These are phyloP conservation scores for Tonatia bakeri DNA, from an alignment of 2,113 vertebrate species.

Conservation along the genomic window DNA sequence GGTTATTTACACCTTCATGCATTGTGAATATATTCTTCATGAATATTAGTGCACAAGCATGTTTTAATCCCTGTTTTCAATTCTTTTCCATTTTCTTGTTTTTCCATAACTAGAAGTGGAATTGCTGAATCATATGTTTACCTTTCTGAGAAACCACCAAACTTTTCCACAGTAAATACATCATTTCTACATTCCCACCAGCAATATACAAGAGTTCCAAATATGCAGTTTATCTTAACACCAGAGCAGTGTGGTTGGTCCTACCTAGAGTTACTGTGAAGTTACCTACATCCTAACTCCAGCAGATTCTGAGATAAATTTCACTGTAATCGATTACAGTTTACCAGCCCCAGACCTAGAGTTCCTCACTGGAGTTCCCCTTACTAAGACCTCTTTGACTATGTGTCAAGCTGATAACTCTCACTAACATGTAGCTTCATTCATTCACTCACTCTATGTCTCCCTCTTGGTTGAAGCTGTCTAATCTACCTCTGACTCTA, in stretches of 20 bases:
- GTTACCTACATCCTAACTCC: not conserved
- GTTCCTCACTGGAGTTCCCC: not conserved
- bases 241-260: not conserved
- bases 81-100: not conserved
- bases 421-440: not conserved
- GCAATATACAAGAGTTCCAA: not conserved
- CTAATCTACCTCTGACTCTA: not conserved
- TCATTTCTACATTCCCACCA: not conserved
- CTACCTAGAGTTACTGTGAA: not conserved
- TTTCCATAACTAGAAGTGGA: conserved; percentile 36
- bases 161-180: not conserved
- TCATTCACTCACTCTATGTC: not conserved
- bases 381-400: not conserved
- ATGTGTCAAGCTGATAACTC: not conserved
- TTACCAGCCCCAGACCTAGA: not conserved
- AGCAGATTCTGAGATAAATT: not conserved
- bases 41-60: not conserved
- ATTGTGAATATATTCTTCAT: conserved; percentile 9
- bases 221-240: not conserved
- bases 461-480: not conserved
- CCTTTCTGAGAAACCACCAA: conserved; percentile 11
- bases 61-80: not conserved
- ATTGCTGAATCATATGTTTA: conserved; percentile 36
- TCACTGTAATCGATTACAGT: not conserved
- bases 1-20: not conserved